Evolutionary conservation across 2,888 invertebrate species (phyloP), one percentile per base, ranked within the genome.

Genomic region (Sminthurides aquaticus): DNA sequence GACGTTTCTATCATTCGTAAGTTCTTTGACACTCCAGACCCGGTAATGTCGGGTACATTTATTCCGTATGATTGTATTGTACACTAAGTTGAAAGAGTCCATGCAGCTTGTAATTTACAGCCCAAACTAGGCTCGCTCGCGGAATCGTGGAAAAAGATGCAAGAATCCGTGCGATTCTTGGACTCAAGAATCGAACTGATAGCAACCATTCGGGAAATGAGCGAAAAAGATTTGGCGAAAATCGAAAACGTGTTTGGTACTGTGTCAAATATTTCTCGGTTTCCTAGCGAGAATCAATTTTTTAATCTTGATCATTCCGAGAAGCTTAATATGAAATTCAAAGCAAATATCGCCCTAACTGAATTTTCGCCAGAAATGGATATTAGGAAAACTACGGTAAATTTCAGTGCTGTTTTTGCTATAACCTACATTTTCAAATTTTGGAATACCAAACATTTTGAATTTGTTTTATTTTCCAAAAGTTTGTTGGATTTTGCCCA

Each of bases 401-500:
- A 60, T 15, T n/a, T n/a, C n/a, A n/a, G n/a, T n/a, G n/a, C n/a
- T n/a, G n/a, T n/a, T n/a, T n/a, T n/a, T n/a, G n/a, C n/a, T n/a
- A n/a, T n/a, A n/a, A n/a, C n/a, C n/a, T n/a, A n/a, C n/a, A n/a
- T n/a, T n/a, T n/a, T n/a, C n/a, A n/a, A n/a, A n/a, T n/a, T n/a
- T n/a, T 18, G 20, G 20, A 20, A 52, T 5, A 5, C 5, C 11
- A 20, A 8, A 52, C 8, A 15, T 5, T 52, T 18, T 22, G 11
- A 52, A 22, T 8, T 52, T 52, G 3, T 20, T 52, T 8, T 8
- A 52, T 15, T 18, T 20, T 52, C n/a, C n/a, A 15, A 52, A 52
- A 52, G 71, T 73, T 67, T 48, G 61, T 60, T 27, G 73, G 73
- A 43, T 73, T 73, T 61, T 73, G 73, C 43, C 64, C 70, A 2